Evolutionary conservation across 2,113 vertebrate genomes (phyloP).

Genomic region (Percopsis transmontana): DNA sequence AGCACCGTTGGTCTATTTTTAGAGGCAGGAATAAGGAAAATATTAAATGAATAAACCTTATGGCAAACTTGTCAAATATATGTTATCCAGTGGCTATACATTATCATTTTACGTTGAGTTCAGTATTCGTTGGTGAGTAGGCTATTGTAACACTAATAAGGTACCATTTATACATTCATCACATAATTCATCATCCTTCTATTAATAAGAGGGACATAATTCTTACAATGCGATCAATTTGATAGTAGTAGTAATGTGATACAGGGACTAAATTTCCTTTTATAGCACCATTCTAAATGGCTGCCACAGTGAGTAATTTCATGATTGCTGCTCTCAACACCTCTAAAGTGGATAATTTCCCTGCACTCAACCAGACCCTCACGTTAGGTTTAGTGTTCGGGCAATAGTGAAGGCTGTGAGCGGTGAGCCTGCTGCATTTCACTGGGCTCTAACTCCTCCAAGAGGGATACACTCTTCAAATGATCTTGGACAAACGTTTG

Average conservation of each 20-base stretch:
- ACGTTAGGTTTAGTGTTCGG: constrained; percentile 31
- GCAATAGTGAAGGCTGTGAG: constrained; percentile 35
- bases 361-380: constrained; percentile 36
- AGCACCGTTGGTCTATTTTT: constrained; percentile 40
- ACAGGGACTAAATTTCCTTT: too few species aligned
- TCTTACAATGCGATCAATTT: too few species aligned
- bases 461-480: constrained; percentile 23
- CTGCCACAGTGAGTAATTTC: constrained; percentile 23
- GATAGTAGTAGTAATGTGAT: too few species aligned
- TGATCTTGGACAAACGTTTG: constrained; percentile 19
- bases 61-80: too few species aligned
- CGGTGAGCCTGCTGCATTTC: constrained; percentile 32
- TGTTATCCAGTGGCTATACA: not conserved
- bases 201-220: too few species aligned
- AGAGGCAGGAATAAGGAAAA: not conserved
- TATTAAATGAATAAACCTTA: too few species aligned
- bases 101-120: not conserved
- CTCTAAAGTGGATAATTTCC: constrained; percentile 61
- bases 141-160: not conserved
- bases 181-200: too few species aligned
- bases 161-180: too few species aligned
- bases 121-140: not conserved
- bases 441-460: constrained; percentile 25
- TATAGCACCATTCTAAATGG: not conserved
- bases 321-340: constrained; percentile 44